Base-by-base conservation (phyloP, 2,888 invertebrate genomes). In the Caenorhabditis imperialis region DNA sequence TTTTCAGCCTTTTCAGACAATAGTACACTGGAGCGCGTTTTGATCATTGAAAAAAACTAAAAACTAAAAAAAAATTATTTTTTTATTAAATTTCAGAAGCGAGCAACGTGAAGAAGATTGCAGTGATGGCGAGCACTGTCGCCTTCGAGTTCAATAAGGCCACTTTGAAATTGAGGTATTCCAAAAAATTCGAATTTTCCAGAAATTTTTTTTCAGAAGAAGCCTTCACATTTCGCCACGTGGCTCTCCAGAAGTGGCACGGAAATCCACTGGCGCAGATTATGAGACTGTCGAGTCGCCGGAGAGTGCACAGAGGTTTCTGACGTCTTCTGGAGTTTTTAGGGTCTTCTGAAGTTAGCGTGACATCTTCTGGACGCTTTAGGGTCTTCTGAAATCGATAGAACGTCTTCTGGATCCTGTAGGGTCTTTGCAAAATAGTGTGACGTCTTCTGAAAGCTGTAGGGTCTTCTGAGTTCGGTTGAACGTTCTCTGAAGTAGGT, bases 81-180 rank as follows among this genome's bases (percentile, higher is more conserved):
- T 16, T 50, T 4, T 33, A 42, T 40, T 20, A 3, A 23, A 23
- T 63, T 65, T 8, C 63, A 72, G 72, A 57, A 47, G 58, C 55
- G 23, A 63, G 35, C 35, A 58, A 55, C 57, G 63, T 54, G 16
- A 73, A 67, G 33, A 57, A 45, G 20, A 53, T 73, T 10, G 65
- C 73, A 16, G 22, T 67, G 18, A 70, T 75, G 70, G 75, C 75
- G 23, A 75, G 65, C 22, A 71, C 75, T 14, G 70, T 75, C 4
- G 75, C 61, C 4, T 75, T 75, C 38, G 75, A 75, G 16, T 55
- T 75, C 65, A 75, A 71, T 8, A 75, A 75, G 37, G 70, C 71
- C 14, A 71, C 75, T 8, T 35, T 75, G 10, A 75, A 70, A 71
- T 23, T 75, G 10, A 54, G 71, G 75, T 69, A 40, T 7, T 30